Evolutionary conservation across 2,888 invertebrate genomes (phyloP), one percentile per base, ranked within the genome.

Genomic region (Sarcophaga variegata): DNA sequence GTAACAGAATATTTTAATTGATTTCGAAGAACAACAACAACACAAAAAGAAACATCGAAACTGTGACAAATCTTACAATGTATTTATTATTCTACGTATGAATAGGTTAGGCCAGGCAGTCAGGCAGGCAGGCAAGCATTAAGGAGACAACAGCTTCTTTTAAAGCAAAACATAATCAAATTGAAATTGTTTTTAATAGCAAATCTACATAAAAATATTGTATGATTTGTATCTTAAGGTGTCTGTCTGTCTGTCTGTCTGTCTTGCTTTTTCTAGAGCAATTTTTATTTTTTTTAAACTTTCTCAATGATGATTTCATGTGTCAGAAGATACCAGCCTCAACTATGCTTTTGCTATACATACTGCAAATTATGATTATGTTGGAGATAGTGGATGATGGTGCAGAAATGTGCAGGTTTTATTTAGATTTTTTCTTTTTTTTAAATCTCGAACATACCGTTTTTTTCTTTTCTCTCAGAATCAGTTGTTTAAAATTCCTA

Each of bases 211-310:
- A 54, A 10, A 54, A 62, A 60, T 49, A 60, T 70, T 8, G 8
- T 37, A 37, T 37, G 37, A 37, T 37, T 37, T 10, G 8, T 37
- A 37, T 8, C 37, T 37, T 37, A 37, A 37, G 37, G 37, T 37
- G 37, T 37, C 37, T 37, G 37, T 37, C 37, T 77, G 71, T 60
- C 37, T 77, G 71, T 60, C 14, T 17, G 14, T 49, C 60, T 72
- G 20, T 20, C 54, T 63, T 60, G 62, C 66, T 83, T 78, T 81
- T 72, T 81, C 77, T 81, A 72, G 76, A 81, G 81, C 81, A 85
- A 71, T 77, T 85, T 54, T 37, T 10, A 8, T 37, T 54, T 37
- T 37, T 37, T 10, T 54, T 1, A 47, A 81, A 81, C 81, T 81
- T 85, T 85, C 76, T 54, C 81, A 84, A 64, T 20, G 12, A 69